Percentiles rank a stretch among this genome's conserved stretches.
phyloP scores from a whole-genome alignment of 2,888 invertebrate species.

The Salpingus planirostris region DNA sequence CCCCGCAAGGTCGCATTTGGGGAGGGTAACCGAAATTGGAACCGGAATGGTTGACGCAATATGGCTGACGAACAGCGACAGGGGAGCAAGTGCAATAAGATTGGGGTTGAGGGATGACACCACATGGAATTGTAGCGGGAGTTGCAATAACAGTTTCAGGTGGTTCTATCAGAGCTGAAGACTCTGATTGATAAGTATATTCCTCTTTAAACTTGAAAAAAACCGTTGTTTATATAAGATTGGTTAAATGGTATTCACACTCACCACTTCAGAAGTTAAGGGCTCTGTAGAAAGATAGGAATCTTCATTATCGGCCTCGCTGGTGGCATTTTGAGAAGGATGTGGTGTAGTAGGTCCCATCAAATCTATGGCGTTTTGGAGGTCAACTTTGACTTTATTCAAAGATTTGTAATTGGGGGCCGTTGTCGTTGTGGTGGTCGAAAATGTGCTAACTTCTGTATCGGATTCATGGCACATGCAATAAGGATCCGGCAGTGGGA shows the following conservation, averaged over 20 bases:
- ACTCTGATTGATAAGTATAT: no score
- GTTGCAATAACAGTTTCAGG: not conserved
- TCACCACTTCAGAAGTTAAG: no score
- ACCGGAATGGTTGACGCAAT: no score
- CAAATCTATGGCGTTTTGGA: conserved; percentile 6
- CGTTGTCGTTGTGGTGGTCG: no score
- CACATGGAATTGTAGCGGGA: not conserved
- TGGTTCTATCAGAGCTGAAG: not conserved
- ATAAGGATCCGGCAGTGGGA: no score
- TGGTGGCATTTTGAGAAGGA: conserved; percentile 1
- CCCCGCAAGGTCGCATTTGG: no score
- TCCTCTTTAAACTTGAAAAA: not conserved
- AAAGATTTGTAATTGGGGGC: no score
- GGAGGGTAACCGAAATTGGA: no score
- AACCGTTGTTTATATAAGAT: not conserved
- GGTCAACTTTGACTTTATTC: conserved; percentile 4
- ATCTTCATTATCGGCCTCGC: conserved; percentile 10
- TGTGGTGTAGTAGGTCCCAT: conserved; percentile 7
- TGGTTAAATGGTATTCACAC: not conserved
- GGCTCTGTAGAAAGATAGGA: no score
- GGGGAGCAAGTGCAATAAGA: not conserved
- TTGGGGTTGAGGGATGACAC: not conserved
- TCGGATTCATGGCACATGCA: no score
- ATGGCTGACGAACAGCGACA: no score
- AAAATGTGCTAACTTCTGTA: no score